Conservation (phyloP, 2,797 vertebrate species). For the Catamblyrhynchus diadema region DNA sequence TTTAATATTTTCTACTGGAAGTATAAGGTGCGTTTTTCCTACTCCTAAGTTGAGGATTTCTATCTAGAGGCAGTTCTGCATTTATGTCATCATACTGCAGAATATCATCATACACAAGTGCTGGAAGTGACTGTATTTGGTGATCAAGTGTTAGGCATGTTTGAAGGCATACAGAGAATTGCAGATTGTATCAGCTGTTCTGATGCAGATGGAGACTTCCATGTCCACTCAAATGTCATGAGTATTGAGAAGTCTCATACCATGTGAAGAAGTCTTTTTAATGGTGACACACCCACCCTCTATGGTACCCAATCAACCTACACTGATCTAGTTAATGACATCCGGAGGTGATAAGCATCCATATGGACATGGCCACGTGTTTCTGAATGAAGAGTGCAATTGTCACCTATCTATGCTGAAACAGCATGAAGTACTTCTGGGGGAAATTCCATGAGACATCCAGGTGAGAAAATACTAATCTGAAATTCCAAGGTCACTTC, state of each 20-base stretch:
- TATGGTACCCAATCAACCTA: not conserved
- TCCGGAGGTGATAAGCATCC: not conserved
- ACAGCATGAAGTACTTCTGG: not conserved
- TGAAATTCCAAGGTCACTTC: not conserved
- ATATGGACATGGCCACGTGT: fast-evolving
- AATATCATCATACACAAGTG: not conserved
- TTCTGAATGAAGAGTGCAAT: not conserved
- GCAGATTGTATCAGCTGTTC: not conserved
- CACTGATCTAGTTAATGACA: not conserved
- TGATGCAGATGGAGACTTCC: not conserved
- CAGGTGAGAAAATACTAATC: not conserved
- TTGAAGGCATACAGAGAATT: not conserved
- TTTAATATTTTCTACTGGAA: not conserved
- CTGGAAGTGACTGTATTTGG: not conserved
- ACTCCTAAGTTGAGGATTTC: not conserved
- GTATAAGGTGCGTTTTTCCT: not conserved
- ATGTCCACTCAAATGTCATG: not conserved
- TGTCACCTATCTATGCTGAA: not conserved
- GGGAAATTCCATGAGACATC: not conserved
- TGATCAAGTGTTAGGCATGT: not conserved
- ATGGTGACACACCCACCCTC: not conserved
- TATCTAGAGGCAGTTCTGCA: not conserved
- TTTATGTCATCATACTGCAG: not conserved
- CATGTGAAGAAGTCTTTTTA: not conserved
- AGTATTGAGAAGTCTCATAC: not conserved